These are phyloP conservation scores for Myripristis jacobus DNA, from an alignment of 2,797 vertebrate species.

Conservation along the genomic window DNA sequence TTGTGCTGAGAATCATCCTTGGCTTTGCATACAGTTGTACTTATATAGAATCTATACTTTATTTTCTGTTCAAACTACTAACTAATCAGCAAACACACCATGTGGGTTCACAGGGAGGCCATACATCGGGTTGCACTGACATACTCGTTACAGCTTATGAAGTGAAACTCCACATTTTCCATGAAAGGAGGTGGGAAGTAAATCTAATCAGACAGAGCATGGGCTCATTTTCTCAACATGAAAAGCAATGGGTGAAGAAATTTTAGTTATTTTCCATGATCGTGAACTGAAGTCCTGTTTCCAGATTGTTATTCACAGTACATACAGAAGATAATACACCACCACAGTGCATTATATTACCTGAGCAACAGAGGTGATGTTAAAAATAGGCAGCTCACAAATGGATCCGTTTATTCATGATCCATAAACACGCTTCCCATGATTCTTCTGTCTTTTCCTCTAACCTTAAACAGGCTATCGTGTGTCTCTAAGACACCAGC, in stretches of 20 bases:
- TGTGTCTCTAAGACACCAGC: background rate
- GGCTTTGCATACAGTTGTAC: conserved; percentile 4
- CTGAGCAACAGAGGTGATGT: conserved; percentile 12
- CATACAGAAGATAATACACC: conserved; percentile 32
- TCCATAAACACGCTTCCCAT: conserved; percentile 13
- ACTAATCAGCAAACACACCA: conserved; percentile 35
- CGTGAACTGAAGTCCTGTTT: conserved; percentile 33
- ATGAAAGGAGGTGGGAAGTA: conserved; percentile 20
- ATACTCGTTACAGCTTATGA: conserved; percentile 43
- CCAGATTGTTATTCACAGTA: conserved; percentile 44
- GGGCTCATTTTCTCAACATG: conserved; percentile 27
- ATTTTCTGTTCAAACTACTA: conserved; percentile 44
- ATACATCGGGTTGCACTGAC: conserved; percentile 36
- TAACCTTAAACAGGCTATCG: background rate
- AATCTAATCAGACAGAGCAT: conserved; percentile 9
- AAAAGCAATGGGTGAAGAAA: conserved; percentile 17
- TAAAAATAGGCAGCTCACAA: conserved; percentile 13
- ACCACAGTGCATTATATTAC: conserved; percentile 17
- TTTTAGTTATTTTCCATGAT: background rate
- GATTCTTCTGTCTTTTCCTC: conserved; percentile 10
- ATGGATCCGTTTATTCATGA: background rate
- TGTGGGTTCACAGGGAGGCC: background rate
- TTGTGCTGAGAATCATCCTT: background rate
- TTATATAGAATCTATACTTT: conserved; percentile 1
- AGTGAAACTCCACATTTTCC: conserved; percentile 34